Evolutionary conservation across 2,888 invertebrate genomes (phyloP).

Genomic region (Endotricha flammealis): DNA sequence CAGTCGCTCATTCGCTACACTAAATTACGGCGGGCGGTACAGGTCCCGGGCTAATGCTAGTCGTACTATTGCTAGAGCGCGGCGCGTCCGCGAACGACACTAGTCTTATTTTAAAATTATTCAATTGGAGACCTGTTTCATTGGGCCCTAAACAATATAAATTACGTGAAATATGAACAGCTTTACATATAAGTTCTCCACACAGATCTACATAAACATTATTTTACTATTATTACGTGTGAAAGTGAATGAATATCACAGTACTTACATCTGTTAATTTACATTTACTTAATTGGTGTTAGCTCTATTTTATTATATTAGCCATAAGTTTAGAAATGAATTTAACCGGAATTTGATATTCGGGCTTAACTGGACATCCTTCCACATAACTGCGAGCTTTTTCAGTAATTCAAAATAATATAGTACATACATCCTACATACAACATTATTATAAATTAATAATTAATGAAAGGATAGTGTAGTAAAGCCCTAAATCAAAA

Average conservation of each 20-base stretch:
- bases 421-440: too few species aligned
- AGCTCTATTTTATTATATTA: slow-evolving; percentile 22
- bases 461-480: too few species aligned
- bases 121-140: slow-evolving; percentile 23
- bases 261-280: slow-evolving; percentile 55
- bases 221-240: slow-evolving; percentile 38
- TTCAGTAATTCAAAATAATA: too few species aligned
- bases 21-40: slow-evolving; percentile 34
- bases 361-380: too few species aligned
- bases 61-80: slow-evolving; percentile 1
- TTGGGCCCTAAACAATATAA: slow-evolving; percentile 32
- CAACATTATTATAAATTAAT: too few species aligned
- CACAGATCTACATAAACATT: slow-evolving; percentile 41
- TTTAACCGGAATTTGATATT: too few species aligned
- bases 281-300: slow-evolving; percentile 37
- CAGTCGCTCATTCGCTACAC: slow-evolving; percentile 28
- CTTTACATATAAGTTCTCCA: slow-evolving; percentile 35
- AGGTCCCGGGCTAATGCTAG: slow-evolving; percentile 15
- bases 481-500: too few species aligned
- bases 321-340: slow-evolving; percentile 42
- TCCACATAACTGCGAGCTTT: too few species aligned
- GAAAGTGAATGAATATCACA: slow-evolving; percentile 69
- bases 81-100: slow-evolving; percentile 6
- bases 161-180: slow-evolving; percentile 39
- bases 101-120: slow-evolving; percentile 12